Conservation (phyloP, 2,113 vertebrate species). For the Triplophysa dalaica region DNA sequence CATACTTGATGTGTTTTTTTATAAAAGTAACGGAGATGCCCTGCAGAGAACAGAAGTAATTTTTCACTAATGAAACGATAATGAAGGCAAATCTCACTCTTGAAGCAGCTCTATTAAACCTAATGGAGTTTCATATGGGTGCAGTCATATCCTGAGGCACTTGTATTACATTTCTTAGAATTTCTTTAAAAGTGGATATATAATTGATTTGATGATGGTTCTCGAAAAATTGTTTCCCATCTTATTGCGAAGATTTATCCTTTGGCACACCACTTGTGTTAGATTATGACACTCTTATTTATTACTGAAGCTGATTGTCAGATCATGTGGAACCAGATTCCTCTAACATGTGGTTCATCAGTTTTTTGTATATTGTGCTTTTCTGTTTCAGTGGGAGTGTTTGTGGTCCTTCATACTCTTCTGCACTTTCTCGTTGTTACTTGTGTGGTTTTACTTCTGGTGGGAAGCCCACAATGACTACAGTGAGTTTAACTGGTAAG, state of each 20-base stretch:
- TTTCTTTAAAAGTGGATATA: background rate
- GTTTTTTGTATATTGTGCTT: slow-evolving; percentile 34
- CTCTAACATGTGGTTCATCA: background rate
- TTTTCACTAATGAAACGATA: slow-evolving; percentile 1
- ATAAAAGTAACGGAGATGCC: background rate
- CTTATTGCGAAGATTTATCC: background rate
- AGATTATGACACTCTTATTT: background rate
- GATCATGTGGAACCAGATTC: background rate
- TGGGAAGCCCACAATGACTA: slow-evolving; percentile 95
- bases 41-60: slow-evolving; percentile 11
- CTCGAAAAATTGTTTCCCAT: background rate
- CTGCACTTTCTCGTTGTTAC: slow-evolving; percentile 85
- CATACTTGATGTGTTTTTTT: background rate
- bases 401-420: slow-evolving; percentile 93
- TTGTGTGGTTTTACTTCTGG: slow-evolving; percentile 98
- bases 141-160: slow-evolving; percentile 9
- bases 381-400: slow-evolving; percentile 85
- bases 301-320: background rate
- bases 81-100: slow-evolving; percentile 13
- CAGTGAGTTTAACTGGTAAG: slow-evolving; percentile 97
- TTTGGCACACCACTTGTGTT: background rate
- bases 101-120: slow-evolving; percentile 1
- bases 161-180: background rate
- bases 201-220: background rate
- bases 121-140: background rate